phyloP scores from a whole-genome alignment of 2,113 vertebrate genomes.

The Numida meleagris region DNA sequence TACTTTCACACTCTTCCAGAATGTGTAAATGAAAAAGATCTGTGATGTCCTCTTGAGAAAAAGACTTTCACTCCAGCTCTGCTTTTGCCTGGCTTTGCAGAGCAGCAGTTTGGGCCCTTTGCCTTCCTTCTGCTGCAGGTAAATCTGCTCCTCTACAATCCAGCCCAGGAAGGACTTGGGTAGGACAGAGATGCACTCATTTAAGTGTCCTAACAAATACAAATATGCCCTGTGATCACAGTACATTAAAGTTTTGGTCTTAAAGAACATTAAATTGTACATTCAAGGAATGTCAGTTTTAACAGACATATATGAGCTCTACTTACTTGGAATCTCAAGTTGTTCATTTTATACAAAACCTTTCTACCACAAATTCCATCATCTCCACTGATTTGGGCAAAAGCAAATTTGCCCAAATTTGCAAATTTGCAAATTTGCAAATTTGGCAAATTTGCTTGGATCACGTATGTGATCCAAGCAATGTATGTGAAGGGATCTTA shows the following conservation, averaged over 20 bases:
- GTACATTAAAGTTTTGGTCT: background rate
- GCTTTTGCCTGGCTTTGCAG: background rate
- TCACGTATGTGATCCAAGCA: background rate
- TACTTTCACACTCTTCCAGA: background rate
- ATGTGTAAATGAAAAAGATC: background rate
- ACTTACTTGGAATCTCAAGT: background rate
- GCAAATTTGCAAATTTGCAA: no score
- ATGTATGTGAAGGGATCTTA: background rate
- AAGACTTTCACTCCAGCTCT: background rate
- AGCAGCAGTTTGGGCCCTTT: background rate
- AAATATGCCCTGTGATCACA: background rate
- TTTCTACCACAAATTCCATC: background rate
- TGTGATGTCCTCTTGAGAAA: background rate
- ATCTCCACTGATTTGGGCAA: background rate
- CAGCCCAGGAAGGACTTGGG: background rate
- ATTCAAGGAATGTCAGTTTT: background rate
- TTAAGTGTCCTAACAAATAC: background rate
- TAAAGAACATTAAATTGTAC: background rate
- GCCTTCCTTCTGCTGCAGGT: fast-evolving
- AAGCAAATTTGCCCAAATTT: no score
- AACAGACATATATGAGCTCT: background rate
- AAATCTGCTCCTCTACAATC: background rate
- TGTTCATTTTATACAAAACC: background rate
- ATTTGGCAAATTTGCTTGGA: no score
- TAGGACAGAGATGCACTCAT: background rate